Evolutionary conservation across 2,797 vertebrate species (phyloP), one percentile per base, ranked within the genome.

Genomic region (Coreius guichenoti): DNA sequence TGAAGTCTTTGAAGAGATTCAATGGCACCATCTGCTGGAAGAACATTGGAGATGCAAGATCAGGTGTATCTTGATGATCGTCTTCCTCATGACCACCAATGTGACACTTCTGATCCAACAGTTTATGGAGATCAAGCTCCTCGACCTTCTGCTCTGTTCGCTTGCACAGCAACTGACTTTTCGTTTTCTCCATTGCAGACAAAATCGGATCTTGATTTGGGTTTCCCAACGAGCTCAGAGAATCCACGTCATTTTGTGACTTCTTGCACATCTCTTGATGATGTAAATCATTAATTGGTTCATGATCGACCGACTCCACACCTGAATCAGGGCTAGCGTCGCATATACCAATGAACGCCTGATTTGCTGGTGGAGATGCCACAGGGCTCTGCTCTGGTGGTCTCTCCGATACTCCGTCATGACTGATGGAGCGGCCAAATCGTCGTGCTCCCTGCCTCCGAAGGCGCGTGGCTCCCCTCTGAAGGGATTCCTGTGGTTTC

Each of bases 371-470:
- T 54, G 72, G 86, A 12, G 47, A 83, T 51, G 9, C 61, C 19
- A 26, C 14, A n/a, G 67, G 21, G 16, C 49, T 81, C 4, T 54
- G 70, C 72, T 70, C 86, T 47, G 39, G 72, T 67, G 80, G 75
- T 6, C 90, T 72, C 12, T 85, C 89, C 7, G 92, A 56, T 13
- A 91, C 90, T 0, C 91, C 91, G 31, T 94, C 94, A 0, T 94
- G 93, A 73, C 94, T 94, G 23, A 93, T 68, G 0, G 94, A 94
- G 7, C 94, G 92, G 3, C 93, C 90, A 58, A 93, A 94, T 4
- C 90, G 65, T 0, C 92, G 88, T 0, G 92, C 91, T 5, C 89
- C 92, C 74, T 91, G 91, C 36, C 90, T 86, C 31, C 86, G 90
- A 36, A 91, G 89, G 4, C 89, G 83, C 0, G 82, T 82, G 1